Evolutionary conservation across 2,113 vertebrate genomes (phyloP).

Genomic region (Lepisosteus osseus): DNA sequence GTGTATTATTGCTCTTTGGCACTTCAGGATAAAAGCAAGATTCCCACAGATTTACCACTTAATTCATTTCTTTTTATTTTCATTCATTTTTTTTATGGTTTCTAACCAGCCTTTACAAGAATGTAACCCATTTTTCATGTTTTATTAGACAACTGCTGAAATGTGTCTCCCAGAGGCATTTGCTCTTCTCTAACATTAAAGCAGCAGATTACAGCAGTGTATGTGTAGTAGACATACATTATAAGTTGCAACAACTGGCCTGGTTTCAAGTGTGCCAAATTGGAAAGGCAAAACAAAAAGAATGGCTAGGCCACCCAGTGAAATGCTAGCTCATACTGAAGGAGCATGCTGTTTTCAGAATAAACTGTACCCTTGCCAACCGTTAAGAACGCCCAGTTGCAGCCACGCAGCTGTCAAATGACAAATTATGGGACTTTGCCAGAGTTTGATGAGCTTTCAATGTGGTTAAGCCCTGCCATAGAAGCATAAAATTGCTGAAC

Average conservation of each 20-base stretch:
- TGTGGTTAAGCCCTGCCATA: no score
- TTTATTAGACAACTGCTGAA: slow-evolving; percentile 23
- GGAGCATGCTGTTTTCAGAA: slow-evolving; percentile 13
- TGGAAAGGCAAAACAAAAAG: slow-evolving; percentile 19
- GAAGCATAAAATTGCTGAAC: no score
- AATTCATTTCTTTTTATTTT: not conserved
- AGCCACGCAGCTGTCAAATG: slow-evolving; percentile 37
- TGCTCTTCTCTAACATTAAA: slow-evolving; percentile 27
- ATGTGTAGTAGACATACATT: slow-evolving; percentile 10
- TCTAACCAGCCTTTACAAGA: slow-evolving; percentile 7
- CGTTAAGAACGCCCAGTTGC: slow-evolving; percentile 9
- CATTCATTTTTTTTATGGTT: not conserved
- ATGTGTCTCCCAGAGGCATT: slow-evolving; percentile 18
- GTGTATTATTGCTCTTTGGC: no score
- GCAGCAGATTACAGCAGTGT: slow-evolving; percentile 35
- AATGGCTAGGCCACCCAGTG: slow-evolving; percentile 13
- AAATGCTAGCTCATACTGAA: slow-evolving; percentile 26
- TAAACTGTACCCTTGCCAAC: no score
- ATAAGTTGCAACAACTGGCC: slow-evolving; percentile 25
- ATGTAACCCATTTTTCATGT: slow-evolving; percentile 20
- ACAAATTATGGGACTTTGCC: slow-evolving; percentile 20
- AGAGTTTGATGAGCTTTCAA: not conserved
- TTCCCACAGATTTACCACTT: not conserved
- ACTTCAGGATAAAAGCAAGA: not conserved
- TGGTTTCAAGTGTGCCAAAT: slow-evolving; percentile 33